phyloP scores from a whole-genome alignment of 2,888 invertebrate species.

The Lucinisca nassula region DNA sequence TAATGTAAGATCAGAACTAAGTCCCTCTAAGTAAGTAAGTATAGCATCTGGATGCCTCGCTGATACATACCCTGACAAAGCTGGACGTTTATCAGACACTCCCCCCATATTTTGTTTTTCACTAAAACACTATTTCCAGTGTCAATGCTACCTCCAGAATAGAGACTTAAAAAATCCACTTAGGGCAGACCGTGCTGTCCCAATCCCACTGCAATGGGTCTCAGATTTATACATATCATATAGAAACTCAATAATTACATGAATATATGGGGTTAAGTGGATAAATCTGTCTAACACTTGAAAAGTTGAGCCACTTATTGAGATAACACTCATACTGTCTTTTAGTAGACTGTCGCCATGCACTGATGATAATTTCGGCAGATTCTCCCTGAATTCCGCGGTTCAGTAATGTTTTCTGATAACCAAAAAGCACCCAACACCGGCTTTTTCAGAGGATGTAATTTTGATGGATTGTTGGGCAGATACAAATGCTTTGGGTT shows the following conservation, averaged over 20 bases:
- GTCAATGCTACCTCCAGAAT: neutral
- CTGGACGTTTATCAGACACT: neutral
- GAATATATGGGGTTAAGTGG: neutral
- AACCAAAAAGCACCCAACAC: conserved; percentile 36
- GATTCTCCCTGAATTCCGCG: neutral
- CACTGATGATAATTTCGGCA: conserved; percentile 13
- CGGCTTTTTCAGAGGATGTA: conserved; percentile 26
- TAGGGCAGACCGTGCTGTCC: conserved; percentile 21
- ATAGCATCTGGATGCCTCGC: neutral
- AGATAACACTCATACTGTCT: conserved; percentile 10
- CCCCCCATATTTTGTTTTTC: neutral
- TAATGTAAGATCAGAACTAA: neutral
- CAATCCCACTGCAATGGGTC: conserved; percentile 1
- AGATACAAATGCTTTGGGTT: neutral
- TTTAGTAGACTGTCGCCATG: conserved; percentile 27
- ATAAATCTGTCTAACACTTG: neutral
- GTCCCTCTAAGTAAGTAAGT: neutral
- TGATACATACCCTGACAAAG: neutral
- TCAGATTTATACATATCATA: conserved; percentile 2
- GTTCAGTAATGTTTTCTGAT: conserved; percentile 2
- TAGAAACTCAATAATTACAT: conserved; percentile 12
- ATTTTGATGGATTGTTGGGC: conserved; percentile 14
- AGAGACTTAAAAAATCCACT: conserved; percentile 26
- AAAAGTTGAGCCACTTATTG: conserved; percentile 34
- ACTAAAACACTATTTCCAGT: neutral